Base-by-base conservation (phyloP, 1,140 invertebrate species). In the Caerostris darwini region DNA sequence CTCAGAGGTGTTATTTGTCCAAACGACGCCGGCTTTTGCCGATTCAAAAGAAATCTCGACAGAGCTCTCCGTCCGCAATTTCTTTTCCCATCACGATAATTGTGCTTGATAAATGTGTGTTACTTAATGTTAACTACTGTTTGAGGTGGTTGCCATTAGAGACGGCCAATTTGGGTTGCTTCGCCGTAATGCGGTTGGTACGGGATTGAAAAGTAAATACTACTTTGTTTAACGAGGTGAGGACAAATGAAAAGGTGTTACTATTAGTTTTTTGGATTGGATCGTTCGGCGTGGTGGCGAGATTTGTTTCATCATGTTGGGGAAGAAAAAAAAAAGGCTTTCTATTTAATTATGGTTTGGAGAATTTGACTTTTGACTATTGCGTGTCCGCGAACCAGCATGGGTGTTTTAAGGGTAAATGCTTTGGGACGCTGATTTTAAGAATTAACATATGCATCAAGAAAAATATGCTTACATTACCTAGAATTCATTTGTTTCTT, bases 161-260 rank as follows among this genome's bases (percentile, higher is more conserved):
- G 54, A 92, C 90, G 59, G 90, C 81, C 90, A 92, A 92, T 92
- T 92, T 83, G 19, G 90, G 34, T 56, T 71, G 57, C 88, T 90
- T 90, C 61, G 64, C 50, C 34, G 50, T 19, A 56, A 90, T 85
- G 59, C 50, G 58, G 57, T 83, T 83, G 81, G n/a, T n/a, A 56
- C 54, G 14, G 57, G 90, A 92, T 91, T 91, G 89, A 81, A 91
- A 92, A 92, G 90, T 85, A 92, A 92, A 92, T 81, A 92, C 54
- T 85, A 59, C 90, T 92, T 92, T 92, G 53, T 56, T 53, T 92
- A 92, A 92, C 90, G 90, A 92, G 81, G 58, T 92, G 19, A 12
- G 69, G 10, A 77, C n/a, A 58, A 54, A 34, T 82, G 67, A 77
- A 61, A 64, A 61, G 58, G 58, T 88, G 61, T 88, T 34, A 88